These are phyloP conservation scores for Cebidichthys violaceus DNA, from an alignment of 2,113 vertebrate species.

Conservation along the genomic window DNA sequence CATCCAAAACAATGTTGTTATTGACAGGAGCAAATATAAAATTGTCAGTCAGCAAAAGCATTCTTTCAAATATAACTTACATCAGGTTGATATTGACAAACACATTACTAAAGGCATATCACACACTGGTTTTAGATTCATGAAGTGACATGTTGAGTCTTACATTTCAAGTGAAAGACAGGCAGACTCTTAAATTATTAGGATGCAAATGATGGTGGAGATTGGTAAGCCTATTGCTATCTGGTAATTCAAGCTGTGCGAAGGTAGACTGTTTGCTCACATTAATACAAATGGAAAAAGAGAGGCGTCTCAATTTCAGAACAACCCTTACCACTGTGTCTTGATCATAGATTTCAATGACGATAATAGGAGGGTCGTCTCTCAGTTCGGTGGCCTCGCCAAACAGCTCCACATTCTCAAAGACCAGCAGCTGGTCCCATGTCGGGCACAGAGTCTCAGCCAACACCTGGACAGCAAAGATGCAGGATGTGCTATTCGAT, in stretches of 20 bases:
- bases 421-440: conserved; percentile 96
- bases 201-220: conserved; percentile 2
- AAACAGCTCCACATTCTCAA: conserved; percentile 92
- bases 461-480: conserved; percentile 82
- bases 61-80: conserved; percentile 49
- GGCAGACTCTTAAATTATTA: conserved; percentile 26
- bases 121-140: conserved; percentile 1
- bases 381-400: conserved; percentile 92
- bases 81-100: conserved; percentile 15
- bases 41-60: conserved; percentile 68
- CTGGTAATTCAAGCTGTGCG: conserved; percentile 16
- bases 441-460: conserved; percentile 96
- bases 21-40: conserved; percentile 72
- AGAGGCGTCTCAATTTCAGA: conserved; percentile 8
- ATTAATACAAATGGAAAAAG: conserved; percentile 30
- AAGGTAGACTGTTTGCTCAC: background rate
- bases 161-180: conserved; percentile 39
- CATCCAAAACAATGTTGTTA: conserved; percentile 79
- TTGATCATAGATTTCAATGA: conserved; percentile 96
- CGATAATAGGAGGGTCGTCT: conserved; percentile 95
- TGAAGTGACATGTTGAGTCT: conserved; percentile 7
- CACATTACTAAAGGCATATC: background rate
- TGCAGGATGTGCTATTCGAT: background rate
- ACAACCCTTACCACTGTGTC: conserved; percentile 89
- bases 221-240: background rate